Evolutionary conservation across 1,140 invertebrate genomes (phyloP), one percentile per base, ranked within the genome.

Genomic region (Cydia pomonella): DNA sequence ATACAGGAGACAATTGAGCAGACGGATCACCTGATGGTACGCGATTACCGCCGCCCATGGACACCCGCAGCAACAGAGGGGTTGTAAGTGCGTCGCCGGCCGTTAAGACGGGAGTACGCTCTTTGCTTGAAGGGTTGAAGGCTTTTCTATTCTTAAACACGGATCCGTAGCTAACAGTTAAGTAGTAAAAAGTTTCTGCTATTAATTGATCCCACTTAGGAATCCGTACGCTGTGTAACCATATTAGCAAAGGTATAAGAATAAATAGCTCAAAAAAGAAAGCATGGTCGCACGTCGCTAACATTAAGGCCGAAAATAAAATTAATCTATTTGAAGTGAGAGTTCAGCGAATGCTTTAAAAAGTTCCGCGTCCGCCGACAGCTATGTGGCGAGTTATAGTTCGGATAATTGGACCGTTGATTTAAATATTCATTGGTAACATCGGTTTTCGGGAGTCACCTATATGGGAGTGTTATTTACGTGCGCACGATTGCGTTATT

Each of bases 261-360:
- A 23, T 23, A 59, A 59, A 59, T 59, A 59, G 53, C 53, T 23
- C 21, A 59, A 59, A 59, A 59, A 23, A 53, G 50, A 53, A 53
- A 59, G 53, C 53, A 10, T 59, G 21, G 53, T 23, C 53, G 53
- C 53, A 59, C 53, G 53, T 59, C 53, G 53, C 53, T 59, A 59
- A 10, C 53, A 59, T 59, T 59, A 59, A 59, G 53, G 16, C 53
- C 53, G 53, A 59, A 59, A 59, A 59, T 59, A 59, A 59, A 59
- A 59, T 59, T 21, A 59, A 59, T 59, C 53, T 59, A 59, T 59
- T n/a, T 9, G 21, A 59, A 59, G 50, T 53, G 53, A 59, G 53
- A 59, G 53, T 59, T 59, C 53, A 59, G 21, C n/a, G 53, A 59
- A 23, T 23, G 53, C 1, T 59, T 59, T 59, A 59, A 59, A 59